These are phyloP conservation scores for Cheumatopsyche charites DNA, from an alignment of 1,140 invertebrate species.

Conservation along the genomic window DNA sequence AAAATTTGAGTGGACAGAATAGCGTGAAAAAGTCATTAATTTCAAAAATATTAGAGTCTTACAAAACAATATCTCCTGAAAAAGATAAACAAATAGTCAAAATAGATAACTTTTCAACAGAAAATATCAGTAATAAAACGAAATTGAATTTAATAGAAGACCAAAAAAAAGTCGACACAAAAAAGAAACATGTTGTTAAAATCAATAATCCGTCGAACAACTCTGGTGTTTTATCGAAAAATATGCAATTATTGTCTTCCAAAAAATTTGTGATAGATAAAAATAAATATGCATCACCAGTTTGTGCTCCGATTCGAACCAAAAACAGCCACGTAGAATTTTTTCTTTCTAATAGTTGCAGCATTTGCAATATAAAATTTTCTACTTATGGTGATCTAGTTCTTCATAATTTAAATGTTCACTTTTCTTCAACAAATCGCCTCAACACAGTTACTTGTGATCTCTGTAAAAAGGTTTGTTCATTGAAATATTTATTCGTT, in stretches of 20 bases:
- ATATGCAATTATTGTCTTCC: slow-evolving; percentile 3
- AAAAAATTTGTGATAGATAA: slow-evolving; percentile 34
- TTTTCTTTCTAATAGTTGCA: neutral
- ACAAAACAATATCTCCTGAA: no score
- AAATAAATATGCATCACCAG: no score
- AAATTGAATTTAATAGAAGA: slow-evolving; percentile 7
- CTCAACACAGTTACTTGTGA: neutral
- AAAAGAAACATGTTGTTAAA: neutral
- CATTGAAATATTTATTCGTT: neutral
- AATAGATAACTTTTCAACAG: no score
- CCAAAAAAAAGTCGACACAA: neutral
- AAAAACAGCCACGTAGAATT: slow-evolving; percentile 21
- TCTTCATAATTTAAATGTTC: slow-evolving; percentile 29
- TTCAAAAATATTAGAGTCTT: neutral
- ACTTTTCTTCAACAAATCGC: slow-evolving; percentile 16
- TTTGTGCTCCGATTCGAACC: no score
- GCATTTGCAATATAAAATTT: slow-evolving; percentile 22
- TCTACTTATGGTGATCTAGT: neutral
- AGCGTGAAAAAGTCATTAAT: neutral
- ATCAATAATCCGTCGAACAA: neutral
- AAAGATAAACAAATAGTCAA: no score
- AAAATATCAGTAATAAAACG: no score
- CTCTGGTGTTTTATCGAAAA: neutral
- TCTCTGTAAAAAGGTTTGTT: slow-evolving; percentile 28
- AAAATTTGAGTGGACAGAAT: neutral